Base-by-base conservation (phyloP, 2,888 invertebrate genomes). In the Unio delphinus region DNA sequence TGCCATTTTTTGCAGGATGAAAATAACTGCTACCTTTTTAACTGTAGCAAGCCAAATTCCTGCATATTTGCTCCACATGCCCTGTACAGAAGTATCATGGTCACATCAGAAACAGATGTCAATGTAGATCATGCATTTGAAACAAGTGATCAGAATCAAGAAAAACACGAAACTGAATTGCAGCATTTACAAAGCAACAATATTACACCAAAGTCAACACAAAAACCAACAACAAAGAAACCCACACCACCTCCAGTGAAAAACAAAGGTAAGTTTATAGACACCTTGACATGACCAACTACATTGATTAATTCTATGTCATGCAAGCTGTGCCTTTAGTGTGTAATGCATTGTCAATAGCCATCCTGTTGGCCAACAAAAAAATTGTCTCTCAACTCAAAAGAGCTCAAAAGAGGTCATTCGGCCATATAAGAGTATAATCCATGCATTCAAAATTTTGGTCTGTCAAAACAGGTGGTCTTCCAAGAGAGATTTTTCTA, bases 21-120 rank as follows among this genome's bases (percentile, higher is more conserved):
- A 26, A 76, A 77, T 64, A 83, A 78, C 62, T 87, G 87, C 71
- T 87, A 86, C 69, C 72, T 87, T 57, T 87, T 87, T 69, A 70
- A 78, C 23, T 87, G 87, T 76, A 79, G 80, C n/a, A 72, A 70
- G 8, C 71, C 75, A 18, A 75, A 78, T 63, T 70, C 69, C 20
- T 86, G 86, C 73, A 64, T 76, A 8, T 86, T 85, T 76, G 80
- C 80, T 20, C 65, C 72, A 15, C 85, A 85, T 72, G 67, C 28
- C 18, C 76, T 80, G 68, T 87, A 86, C 68, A 74, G 79, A 63
- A 80, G 45, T 45, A 45, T 45, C 15, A 45, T 45, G 45, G 15
- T 11, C 4, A 15, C 45, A 15, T 45, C 45, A 45, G 45, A 45
- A 45, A 45, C 45, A 45, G 45, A 45, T 15, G 15, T 45, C 3